phyloP scores from a whole-genome alignment of 2,888 invertebrate genomes.

The Polydrusus tereticollis region DNA sequence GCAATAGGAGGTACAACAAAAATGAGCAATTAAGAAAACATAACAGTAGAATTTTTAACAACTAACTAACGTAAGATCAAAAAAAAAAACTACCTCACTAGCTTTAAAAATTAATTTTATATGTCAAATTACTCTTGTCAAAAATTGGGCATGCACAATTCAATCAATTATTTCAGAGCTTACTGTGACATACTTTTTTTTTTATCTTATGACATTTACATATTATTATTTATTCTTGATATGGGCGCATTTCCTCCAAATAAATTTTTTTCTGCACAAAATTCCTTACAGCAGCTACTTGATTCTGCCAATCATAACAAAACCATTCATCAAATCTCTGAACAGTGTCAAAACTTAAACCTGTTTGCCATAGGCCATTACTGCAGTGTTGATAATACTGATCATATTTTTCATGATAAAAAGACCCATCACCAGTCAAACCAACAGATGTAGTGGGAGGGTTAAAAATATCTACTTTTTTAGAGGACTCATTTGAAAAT shows the following conservation, averaged over 20 bases:
- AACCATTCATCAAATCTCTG: slow-evolving; percentile 61
- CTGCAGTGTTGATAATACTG: slow-evolving; percentile 60
- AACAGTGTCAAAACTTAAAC: slow-evolving; percentile 58
- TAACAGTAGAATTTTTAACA: no score
- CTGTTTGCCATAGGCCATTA: slow-evolving; percentile 57
- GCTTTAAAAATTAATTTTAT: no score
- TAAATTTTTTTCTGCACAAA: slow-evolving; percentile 65
- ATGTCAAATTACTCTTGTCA: no score
- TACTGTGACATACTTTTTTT: no score
- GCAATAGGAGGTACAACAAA: no score
- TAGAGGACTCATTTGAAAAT: neutral
- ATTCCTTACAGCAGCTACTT: slow-evolving; percentile 59
- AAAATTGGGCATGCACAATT: no score
- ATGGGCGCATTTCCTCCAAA: slow-evolving; percentile 59
- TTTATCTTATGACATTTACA: neutral
- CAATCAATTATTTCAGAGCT: no score
- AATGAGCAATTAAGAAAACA: no score
- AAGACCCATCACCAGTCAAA: neutral
- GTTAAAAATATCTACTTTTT: neutral
- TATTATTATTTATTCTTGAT: neutral
- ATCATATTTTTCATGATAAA: slow-evolving; percentile 51
- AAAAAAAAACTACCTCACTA: no score
- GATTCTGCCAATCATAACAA: slow-evolving; percentile 61
- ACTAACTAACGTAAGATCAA: no score
- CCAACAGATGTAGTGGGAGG: neutral